Evolutionary conservation across 2,797 vertebrate species (phyloP), one percentile per base, ranked within the genome.

Genomic region (Labroides dimidiatus): DNA sequence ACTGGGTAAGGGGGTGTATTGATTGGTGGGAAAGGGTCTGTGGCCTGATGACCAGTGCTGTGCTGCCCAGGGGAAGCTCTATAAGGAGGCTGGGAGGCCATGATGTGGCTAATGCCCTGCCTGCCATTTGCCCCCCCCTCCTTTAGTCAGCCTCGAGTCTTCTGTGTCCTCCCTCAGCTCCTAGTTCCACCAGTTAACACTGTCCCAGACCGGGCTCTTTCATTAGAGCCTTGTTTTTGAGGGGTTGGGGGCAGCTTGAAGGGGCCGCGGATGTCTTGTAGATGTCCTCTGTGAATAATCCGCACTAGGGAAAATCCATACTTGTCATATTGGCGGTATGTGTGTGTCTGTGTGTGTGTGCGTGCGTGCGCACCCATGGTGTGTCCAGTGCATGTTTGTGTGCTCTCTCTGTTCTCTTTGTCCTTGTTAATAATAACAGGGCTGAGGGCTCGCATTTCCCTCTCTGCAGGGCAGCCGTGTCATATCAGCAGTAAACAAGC

Each of bases 351-450:
- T 23, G 20, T 23, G 47, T 49, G 47, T 23, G 47, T 49, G 47
- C 24, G 21, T 24, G 47, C 3, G 21, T 6, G 21, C 6, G 11
- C 60, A 52, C 63, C 68, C 45, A 47, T 80, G 75, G 82, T 85
- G 81, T 82, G 87, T 87, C 78, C 67, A 23, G 68, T 43, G 42
- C 66, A 70, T 91, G 86, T 91, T 89, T 89, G 88, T 90, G 87
- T 78, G 79, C 78, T 78, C 68, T 73, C 84, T 90, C 87, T 92
- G 93, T 94, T 94, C 93, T 94, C 91, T 93, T 94, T 94, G 94
- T 95, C 93, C 94, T 95, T 95, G 93, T 95, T 95, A 95, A 95
- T 95, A 95, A 95, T 95, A 94, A 94, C 93, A 93, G 94, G 93
- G 93, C 93, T 91, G 92, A 93, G 89, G 91, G 93, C 88, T 91